Conservation (phyloP, 2,888 invertebrate species). For the Caprella mutica region DNA sequence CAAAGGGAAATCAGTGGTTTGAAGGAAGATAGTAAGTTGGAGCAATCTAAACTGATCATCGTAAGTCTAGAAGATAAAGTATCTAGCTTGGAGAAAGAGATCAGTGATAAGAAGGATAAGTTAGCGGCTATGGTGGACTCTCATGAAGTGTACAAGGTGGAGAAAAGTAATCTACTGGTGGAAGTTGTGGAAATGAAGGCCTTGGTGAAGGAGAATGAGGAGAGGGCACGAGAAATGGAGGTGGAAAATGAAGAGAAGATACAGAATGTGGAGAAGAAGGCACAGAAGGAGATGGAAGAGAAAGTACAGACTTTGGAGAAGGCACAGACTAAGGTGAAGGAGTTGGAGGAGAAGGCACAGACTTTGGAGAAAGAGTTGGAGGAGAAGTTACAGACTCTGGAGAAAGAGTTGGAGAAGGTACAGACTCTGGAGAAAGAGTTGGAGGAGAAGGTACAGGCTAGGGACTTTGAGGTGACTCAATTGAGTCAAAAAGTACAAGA, state of each 20-base stretch:
- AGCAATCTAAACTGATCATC: too few relatives aligned
- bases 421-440: background rate
- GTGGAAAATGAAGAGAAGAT: background rate
- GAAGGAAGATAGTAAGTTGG: too few relatives aligned
- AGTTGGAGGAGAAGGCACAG: background rate
- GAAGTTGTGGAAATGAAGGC: background rate
- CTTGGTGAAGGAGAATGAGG: background rate
- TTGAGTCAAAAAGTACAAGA: too few relatives aligned
- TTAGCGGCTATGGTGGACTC: background rate
- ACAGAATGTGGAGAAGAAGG: background rate
- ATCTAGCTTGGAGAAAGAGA: background rate
- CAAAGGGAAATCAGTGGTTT: background rate
- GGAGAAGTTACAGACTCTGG: background rate
- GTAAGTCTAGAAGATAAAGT: background rate
- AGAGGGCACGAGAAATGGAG: background rate
- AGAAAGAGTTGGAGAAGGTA: background rate
- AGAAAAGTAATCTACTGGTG: background rate
- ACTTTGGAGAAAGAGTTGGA: background rate
- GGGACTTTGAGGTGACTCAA: too few relatives aligned
- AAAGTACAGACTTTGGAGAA: background rate
- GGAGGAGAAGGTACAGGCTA: background rate
- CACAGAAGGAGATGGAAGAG: background rate
- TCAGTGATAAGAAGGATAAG: background rate
- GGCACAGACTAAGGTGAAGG: background rate
- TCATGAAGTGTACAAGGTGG: background rate